A percentile compares a stretch with the other conserved stretches of the same genome.
Evolutionary conservation across 2,797 vertebrate species (phyloP).

Genomic region (Picus viridis): DNA sequence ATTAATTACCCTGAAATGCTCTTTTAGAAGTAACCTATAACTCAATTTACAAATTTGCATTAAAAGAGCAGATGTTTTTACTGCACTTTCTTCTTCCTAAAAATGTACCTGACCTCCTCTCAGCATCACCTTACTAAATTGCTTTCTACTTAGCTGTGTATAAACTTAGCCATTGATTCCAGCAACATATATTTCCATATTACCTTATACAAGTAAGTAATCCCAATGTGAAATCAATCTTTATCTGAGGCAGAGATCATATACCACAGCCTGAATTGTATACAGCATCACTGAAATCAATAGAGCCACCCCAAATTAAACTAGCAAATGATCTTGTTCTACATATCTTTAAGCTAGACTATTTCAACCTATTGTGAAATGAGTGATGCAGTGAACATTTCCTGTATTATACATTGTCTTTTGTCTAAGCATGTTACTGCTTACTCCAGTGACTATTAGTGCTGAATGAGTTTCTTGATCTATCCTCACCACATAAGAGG

Average conservation of each 20-base stretch:
- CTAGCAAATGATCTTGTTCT: background rate
- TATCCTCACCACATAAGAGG: background rate
- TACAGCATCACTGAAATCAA: background rate
- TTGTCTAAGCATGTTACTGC: background rate
- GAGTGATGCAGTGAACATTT: background rate
- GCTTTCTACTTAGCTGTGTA: background rate
- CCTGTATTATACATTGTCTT: background rate
- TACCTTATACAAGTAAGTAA: background rate
- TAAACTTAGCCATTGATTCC: background rate
- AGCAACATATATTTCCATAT: background rate
- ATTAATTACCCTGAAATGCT: background rate
- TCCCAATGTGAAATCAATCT: constrained; percentile 3
- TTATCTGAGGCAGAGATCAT: constrained; percentile 20
- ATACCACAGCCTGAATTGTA: background rate
- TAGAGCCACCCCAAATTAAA: background rate
- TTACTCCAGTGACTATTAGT: background rate
- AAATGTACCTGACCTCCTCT: background rate
- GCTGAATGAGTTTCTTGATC: background rate
- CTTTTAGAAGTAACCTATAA: background rate
- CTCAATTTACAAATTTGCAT: background rate
- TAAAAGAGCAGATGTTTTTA: background rate
- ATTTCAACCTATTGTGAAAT: background rate
- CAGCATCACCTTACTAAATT: background rate
- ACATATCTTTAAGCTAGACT: background rate
- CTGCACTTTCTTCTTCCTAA: background rate